Evolutionary conservation across 2,113 vertebrate genomes (phyloP), one percentile per base, ranked within the genome.

Genomic region (Trinectes maculatus): DNA sequence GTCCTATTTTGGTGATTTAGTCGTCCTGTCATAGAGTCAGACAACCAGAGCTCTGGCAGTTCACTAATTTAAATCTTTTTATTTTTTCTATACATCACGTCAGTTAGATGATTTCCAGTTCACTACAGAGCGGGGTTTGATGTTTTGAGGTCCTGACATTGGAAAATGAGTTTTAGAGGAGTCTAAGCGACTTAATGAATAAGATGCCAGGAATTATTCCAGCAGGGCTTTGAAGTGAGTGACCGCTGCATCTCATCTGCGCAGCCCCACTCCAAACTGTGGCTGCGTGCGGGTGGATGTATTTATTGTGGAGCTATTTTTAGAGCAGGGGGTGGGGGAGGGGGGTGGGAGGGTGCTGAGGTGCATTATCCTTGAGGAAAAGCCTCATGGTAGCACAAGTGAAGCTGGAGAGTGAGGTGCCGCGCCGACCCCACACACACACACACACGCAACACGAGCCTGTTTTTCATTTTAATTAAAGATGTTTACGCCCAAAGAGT

Each of bases 271-370:
- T 73, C 48, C 39, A 79, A 76, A 69, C 47, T 59, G 58, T 68
- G 36, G 44, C 53, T 12, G 36, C 1, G 18, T 58, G 51, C n/a
- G 46, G 42, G 66, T 49, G 71, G 51, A 48, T 86, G 55, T 73
- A 71, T 88, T 85, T 88, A 82, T 81, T 79, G 64, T 71, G 29
- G 1, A 0, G 60, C 77, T 91, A 88, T 89, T 91, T 91, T 87
- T 87, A 90, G 85, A 66, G 33, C 37, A 15, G 42, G 22, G 36
- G 39, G 56, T 71, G 72, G 79, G n/a, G n/a, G n/a, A n/a, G n/a
- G n/a, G n/a, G n/a, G n/a, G n/a, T n/a, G n/a, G n/a, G n/a, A n/a
- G n/a, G n/a, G 59, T 73, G 68, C 79, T 79, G 68, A 80, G 82
- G 72, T 44, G 44, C 71, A 48, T 85, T 65, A 79, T 71, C 66